Conservation (phyloP, 2,113 vertebrate genomes). For the Eptatretus burgeri region DNA sequence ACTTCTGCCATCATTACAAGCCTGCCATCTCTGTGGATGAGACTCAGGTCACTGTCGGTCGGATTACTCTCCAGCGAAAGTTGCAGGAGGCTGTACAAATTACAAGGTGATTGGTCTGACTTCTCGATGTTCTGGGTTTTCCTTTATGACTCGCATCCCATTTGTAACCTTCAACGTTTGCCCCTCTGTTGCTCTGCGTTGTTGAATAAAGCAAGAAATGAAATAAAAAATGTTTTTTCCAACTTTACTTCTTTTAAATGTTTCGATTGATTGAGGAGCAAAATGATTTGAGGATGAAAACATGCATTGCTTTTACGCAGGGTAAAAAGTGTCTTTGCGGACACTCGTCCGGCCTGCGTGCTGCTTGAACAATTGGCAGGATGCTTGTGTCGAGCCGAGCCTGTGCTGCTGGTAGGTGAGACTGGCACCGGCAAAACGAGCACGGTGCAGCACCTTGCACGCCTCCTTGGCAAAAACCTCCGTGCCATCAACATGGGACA, state of each 20-base stretch:
- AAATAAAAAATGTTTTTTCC: not conserved
- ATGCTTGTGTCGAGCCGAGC: slow-evolving; percentile 46
- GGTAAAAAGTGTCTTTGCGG: slow-evolving; percentile 40
- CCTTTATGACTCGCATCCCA: too few species aligned
- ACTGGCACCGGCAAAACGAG: slow-evolving; percentile 89
- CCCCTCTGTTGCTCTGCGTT: not conserved
- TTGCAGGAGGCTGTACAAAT: slow-evolving; percentile 26
- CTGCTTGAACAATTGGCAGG: slow-evolving; percentile 64
- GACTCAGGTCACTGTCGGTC: slow-evolving; percentile 37
- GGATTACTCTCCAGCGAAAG: slow-evolving; percentile 28
- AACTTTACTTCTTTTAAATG: not conserved
- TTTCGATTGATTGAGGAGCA: not conserved
- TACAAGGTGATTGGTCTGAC: slow-evolving; percentile 20
- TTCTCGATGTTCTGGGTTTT: slow-evolving; percentile 13
- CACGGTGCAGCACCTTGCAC: slow-evolving; percentile 57
- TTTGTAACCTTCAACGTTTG: not conserved
- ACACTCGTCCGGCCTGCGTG: slow-evolving; percentile 48
- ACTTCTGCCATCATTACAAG: slow-evolving; percentile 65
- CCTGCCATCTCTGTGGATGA: slow-evolving; percentile 39
- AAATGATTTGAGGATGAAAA: not conserved
- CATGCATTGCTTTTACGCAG: slow-evolving; percentile 15
- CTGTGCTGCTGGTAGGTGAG: slow-evolving; percentile 70
- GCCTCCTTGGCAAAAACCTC: slow-evolving; percentile 41
- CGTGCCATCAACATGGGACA: slow-evolving; percentile 91
- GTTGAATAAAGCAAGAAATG: not conserved